These are phyloP conservation scores for Cydia splendana DNA, from an alignment of 1,140 invertebrate genomes.

Conservation along the genomic window DNA sequence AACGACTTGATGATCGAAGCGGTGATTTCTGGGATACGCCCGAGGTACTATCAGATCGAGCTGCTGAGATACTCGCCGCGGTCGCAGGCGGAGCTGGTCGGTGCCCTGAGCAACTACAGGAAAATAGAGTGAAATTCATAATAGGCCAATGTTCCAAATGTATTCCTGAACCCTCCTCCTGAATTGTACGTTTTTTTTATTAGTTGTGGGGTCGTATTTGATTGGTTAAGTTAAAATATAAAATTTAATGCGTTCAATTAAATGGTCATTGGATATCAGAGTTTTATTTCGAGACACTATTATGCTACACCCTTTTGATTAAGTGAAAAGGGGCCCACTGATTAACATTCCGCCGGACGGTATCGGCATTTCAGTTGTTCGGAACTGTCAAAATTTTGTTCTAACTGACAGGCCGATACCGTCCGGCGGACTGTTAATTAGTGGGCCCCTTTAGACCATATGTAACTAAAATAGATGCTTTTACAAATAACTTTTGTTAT, in stretches of 20 bases:
- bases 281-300: neutral
- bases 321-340: too few species aligned
- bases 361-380: too few species aligned
- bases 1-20: constrained; percentile 25
- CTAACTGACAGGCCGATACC: too few species aligned
- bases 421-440: too few species aligned
- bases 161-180: neutral
- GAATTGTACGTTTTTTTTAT: neutral
- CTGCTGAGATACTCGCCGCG: constrained; percentile 22
- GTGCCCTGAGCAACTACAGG: constrained; percentile 8
- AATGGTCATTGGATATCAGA: neutral
- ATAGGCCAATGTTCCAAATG: neutral
- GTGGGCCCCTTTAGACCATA: too few species aligned
- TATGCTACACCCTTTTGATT: too few species aligned
- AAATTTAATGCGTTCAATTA: neutral
- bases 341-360: too few species aligned
- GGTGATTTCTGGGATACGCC: constrained; percentile 34
- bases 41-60: constrained; percentile 23
- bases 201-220: neutral
- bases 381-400: too few species aligned
- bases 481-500: too few species aligned
- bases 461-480: too few species aligned
- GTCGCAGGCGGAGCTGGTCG: constrained; percentile 27
- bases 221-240: neutral
- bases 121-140: neutral